Evolutionary conservation across 2,888 invertebrate genomes (phyloP).

Genomic region (Nymphalis polychloros): DNA sequence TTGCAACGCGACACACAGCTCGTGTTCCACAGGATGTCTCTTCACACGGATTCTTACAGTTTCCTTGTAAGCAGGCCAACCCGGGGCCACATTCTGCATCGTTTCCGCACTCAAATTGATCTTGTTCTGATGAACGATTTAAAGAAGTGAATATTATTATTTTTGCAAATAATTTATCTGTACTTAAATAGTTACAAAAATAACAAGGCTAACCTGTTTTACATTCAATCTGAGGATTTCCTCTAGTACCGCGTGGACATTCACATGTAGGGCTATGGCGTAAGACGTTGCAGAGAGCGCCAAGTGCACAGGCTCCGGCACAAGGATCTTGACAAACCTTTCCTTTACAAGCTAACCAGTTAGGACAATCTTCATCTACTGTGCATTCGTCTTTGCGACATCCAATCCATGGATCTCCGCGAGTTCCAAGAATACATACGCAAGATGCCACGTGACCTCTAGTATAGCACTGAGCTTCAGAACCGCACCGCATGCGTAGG

Average conservation of each 20-base stretch:
- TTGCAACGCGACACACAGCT: constrained; percentile 91
- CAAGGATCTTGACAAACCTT: constrained; percentile 92
- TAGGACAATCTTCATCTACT: constrained; percentile 88
- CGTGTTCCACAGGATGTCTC: constrained; percentile 90
- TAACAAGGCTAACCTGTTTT: constrained; percentile 67
- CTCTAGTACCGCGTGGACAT: constrained; percentile 91
- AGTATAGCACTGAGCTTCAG: constrained; percentile 88
- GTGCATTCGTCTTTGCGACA: constrained; percentile 91
- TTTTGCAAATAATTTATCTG: neutral
- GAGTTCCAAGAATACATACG: constrained; percentile 87
- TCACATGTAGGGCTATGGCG: constrained; percentile 90
- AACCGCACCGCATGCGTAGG: constrained; percentile 88
- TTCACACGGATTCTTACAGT: constrained; percentile 90
- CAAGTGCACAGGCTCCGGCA: constrained; percentile 89
- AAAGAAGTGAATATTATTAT: neutral
- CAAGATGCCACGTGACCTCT: constrained; percentile 91
- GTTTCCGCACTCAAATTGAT: constrained; percentile 85
- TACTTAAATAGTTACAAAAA: neutral
- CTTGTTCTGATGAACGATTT: constrained; percentile 61
- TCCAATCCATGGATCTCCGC: constrained; percentile 89
- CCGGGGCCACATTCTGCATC: constrained; percentile 94
- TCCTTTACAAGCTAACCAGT: constrained; percentile 88
- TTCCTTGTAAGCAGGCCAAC: constrained; percentile 89
- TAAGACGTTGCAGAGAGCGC: constrained; percentile 88
- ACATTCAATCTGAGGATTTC: constrained; percentile 88